phyloP scores from a whole-genome alignment of 2,797 vertebrate genomes.

The Gymnothorax reevesii region DNA sequence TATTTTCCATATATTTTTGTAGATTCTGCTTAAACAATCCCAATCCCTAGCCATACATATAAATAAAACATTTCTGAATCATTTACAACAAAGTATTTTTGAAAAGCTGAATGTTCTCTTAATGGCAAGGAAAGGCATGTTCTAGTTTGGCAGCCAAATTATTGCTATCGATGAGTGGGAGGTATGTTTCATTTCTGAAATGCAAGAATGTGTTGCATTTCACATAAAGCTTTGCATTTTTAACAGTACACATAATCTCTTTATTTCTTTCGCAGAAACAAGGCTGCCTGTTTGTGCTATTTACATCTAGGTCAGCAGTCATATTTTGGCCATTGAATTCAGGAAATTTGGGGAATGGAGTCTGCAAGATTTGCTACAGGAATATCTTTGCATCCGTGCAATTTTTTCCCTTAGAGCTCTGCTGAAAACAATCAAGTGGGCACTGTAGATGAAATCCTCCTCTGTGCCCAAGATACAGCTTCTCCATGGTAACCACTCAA shows the following conservation, averaged over 20 bases:
- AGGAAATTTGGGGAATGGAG: not conserved
- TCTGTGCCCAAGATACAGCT: slow-evolving; percentile 43
- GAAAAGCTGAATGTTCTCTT: not conserved
- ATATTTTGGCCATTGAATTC: not conserved
- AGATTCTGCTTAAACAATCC: too few species aligned
- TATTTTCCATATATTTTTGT: too few species aligned
- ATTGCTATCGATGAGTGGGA: not conserved
- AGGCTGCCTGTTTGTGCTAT: not conserved
- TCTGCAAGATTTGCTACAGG: slow-evolving; percentile 7
- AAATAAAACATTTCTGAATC: not conserved
- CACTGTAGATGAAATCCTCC: slow-evolving; percentile 43
- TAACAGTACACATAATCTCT: not conserved
- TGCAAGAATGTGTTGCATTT: not conserved
- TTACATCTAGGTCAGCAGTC: not conserved
- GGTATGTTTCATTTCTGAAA: not conserved
- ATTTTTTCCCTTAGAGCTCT: slow-evolving; percentile 39
- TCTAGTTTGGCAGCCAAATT: not conserved
- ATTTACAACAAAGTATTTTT: not conserved
- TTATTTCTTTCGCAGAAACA: slow-evolving; percentile 5
- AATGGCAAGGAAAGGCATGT: not conserved
- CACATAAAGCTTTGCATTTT: not conserved
- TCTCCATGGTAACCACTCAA: slow-evolving; percentile 59
- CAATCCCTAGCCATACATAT: too few species aligned
- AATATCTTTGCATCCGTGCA: slow-evolving; percentile 24
- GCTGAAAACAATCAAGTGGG: slow-evolving; percentile 42